Base-by-base conservation (phyloP, 2,888 invertebrate genomes). In the Parnassius smintheus region DNA sequence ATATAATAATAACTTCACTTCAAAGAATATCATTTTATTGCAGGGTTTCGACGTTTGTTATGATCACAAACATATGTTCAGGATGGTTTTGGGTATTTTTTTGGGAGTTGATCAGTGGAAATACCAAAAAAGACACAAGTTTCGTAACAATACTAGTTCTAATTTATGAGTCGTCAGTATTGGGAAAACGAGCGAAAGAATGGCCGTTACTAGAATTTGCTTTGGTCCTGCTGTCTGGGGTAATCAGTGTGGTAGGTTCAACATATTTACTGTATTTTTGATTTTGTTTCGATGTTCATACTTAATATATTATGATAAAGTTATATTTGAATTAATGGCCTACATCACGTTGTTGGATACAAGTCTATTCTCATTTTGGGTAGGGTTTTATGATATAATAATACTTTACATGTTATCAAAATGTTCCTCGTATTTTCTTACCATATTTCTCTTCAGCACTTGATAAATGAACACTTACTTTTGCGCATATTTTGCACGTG, bases 1-100 rank as follows among this genome's bases (percentile, higher is more conserved):
- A 35, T 0, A 35, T 35, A 35, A 35, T 7, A 35, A 35, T 35
- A 35, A 7, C 7, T 35, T 7, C 35, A n/a, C 13, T 49, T 7
- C 8, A 13, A 49, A 49, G n/a, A 2, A 49, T 49, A 13, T 56
- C 57, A 49, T 92, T 92, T 56, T 83, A 94, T 92, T 92, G 55
- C 83, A 94, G 94, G 94, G 93, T 93, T 59, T 93, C 94, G 48
- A 85, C 93, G 13, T 86, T 93, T 61, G 91, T 93, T 54, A 91
- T 93, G 59, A 80, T 93, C 66, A 82, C 90, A 46, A 94, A 93
- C 70, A 78, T 94, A 49, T 74, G 93, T 22, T 86, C 94, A 12
- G 94, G 94, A 2, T 88, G 93, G 78, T 79, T 93, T 2, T 93
- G 93, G 75, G 92, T 94, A 2, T 80, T 94, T 51, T 76, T 94